Percentiles rank a stretch among this genome's conserved stretches.
These are phyloP conservation scores for Clepsis dumicolana DNA, from an alignment of 2,888 invertebrate species.

Conservation along the genomic window DNA sequence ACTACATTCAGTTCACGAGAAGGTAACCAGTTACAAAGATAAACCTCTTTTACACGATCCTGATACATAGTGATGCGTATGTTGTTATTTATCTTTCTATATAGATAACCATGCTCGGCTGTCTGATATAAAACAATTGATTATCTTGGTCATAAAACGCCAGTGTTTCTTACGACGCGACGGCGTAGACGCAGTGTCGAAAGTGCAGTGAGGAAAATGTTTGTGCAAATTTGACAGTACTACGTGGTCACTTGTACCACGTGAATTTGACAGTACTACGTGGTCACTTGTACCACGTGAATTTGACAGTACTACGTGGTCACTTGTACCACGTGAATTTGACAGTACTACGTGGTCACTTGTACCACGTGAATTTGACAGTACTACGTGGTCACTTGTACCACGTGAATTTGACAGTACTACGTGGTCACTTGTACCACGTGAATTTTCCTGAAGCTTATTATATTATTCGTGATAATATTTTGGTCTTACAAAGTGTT, in stretches of 20 bases:
- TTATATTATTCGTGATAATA: constrained; percentile 9
- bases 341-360: background rate
- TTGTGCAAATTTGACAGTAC: background rate
- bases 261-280: background rate
- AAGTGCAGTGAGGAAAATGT: constrained; percentile 21
- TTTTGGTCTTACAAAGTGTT: constrained; percentile 25
- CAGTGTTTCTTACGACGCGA: constrained; percentile 31
- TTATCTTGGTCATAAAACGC: constrained; percentile 18
- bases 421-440: background rate
- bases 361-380: background rate
- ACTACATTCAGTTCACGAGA: no score
- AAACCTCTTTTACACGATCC: background rate
- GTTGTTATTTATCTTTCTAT: constrained; percentile 30
- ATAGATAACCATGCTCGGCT: constrained; percentile 24
- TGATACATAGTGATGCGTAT: constrained; percentile 2
- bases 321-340: background rate
- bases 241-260: background rate
- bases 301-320: background rate
- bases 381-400: background rate
- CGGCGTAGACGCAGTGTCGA: constrained; percentile 19
- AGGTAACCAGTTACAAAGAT: background rate
- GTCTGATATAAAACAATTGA: constrained; percentile 41
- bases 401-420: background rate
- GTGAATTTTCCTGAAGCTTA: background rate
- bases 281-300: background rate